Conservation (phyloP, 1,140 invertebrate genomes). For the Ceratitis capitata region DNA sequence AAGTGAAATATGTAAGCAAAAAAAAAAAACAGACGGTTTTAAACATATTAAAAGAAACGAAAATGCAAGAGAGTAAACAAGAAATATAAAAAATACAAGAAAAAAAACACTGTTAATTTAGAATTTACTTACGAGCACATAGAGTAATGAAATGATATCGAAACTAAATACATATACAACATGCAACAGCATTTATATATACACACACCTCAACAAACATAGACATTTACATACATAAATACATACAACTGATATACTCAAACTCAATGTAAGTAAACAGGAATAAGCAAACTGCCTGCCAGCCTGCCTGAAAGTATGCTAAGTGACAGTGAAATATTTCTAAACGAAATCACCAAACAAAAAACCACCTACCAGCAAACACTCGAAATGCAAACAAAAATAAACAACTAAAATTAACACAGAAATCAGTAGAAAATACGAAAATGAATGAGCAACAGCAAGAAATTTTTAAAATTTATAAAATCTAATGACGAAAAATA, state of each 20-base stretch:
- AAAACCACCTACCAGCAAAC: slow-evolving; percentile 35
- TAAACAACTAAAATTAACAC: neutral
- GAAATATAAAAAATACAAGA: neutral
- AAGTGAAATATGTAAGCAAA: neutral
- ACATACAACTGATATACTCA: no score
- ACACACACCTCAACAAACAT: neutral
- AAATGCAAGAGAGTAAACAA: neutral
- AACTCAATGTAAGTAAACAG: no score
- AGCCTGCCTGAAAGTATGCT: slow-evolving; percentile 43
- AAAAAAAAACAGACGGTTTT: slow-evolving; percentile 48
- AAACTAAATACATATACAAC: neutral
- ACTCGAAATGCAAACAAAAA: neutral
- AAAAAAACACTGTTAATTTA: neutral
- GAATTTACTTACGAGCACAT: neutral
- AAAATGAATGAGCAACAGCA: neutral
- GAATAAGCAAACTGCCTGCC: neutral
- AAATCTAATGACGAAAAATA: neutral
- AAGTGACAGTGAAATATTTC: slow-evolving; percentile 36
- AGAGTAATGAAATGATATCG: neutral
- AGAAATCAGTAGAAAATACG: neutral
- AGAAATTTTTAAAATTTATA: neutral
- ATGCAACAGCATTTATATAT: slow-evolving; percentile 3
- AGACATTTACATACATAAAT: neutral
- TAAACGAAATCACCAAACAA: neutral
- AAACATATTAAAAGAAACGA: neutral